Evolutionary conservation across 2,888 invertebrate species (phyloP), one percentile per base, ranked within the genome.

Genomic region (Agonopterix arenella): DNA sequence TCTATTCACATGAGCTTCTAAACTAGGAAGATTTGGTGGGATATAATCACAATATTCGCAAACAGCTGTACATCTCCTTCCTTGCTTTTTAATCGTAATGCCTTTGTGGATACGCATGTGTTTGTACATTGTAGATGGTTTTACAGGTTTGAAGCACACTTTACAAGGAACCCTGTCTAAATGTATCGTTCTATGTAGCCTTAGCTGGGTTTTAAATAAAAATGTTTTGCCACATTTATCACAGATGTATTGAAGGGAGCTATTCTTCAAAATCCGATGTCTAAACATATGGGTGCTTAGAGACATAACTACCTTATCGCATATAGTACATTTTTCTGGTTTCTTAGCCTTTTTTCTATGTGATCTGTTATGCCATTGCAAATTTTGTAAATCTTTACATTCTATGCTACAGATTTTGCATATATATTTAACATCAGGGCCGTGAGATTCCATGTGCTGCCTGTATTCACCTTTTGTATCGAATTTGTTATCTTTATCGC

Each of bases 211-310:
- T 47, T 68, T 58, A 0, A 59, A 28, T 4, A 60, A 58, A 51
- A 67, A 74, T 0, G 54, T 44, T 45, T 70, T 70, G 0, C 71
- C 73, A 41, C 79, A 80, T 0, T 62, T 53, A 50, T 74, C 70
- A 40, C 40, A 40, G 40, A 40, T n/a, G 40, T 3, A 40, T n/a
- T n/a, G 9, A n/a, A 40, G n/a, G 40, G 40, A 7, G 40, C n/a
- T n/a, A n/a, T 40, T 9, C n/a, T 40, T 9, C 10, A 40, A 9
- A 40, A 28, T 5, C 4, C 40, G 9, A 40, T 40, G 40, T n/a
- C 9, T 9, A 40, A 3, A n/a, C 40, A 40, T 40, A n/a, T 40
- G 40, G 9, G 40, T n/a, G 9, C 40, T 10, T 10, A 40, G 40
- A n/a, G n/a, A 9, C n/a, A n/a, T 40, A 5, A 40, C 40, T n/a